A percentile compares a stretch with the other conserved stretches of the same genome.
phyloP scores from a whole-genome alignment of 2,888 invertebrate species.

The Philonicus albiceps region DNA sequence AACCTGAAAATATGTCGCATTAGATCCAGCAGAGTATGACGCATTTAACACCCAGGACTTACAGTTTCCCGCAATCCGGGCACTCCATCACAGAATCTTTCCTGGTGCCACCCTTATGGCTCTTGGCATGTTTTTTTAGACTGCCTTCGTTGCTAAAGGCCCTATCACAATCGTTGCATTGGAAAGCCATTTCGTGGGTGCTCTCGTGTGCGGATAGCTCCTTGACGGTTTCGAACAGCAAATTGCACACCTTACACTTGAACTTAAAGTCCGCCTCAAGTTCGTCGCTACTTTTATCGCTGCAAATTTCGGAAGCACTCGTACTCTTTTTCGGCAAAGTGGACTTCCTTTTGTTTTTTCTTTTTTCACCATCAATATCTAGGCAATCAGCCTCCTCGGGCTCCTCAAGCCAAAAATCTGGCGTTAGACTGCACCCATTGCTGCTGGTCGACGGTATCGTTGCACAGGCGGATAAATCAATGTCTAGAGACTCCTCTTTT shows the following conservation, averaged over 20 bases:
- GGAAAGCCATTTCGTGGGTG: constrained; percentile 57
- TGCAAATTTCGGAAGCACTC: background rate
- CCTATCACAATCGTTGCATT: constrained; percentile 58
- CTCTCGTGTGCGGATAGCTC: constrained; percentile 53
- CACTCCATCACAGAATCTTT: constrained; percentile 62
- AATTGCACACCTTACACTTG: constrained; percentile 60
- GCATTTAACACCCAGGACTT: constrained; percentile 40
- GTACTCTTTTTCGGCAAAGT: background rate
- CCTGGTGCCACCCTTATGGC: constrained; percentile 58
- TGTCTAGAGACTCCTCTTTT: constrained; percentile 62
- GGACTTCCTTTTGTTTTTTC: background rate
- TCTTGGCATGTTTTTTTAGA: constrained; percentile 59
- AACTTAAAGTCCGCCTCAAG: constrained; percentile 49
- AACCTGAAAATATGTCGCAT: constrained; percentile 53
- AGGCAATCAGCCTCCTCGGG: background rate
- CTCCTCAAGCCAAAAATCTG: constrained; percentile 57
- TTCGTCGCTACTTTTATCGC: background rate
- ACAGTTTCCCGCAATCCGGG: constrained; percentile 63
- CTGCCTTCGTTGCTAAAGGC: constrained; percentile 58
- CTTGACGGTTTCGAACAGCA: constrained; percentile 26
- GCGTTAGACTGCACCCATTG: constrained; percentile 51
- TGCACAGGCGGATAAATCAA: constrained; percentile 60
- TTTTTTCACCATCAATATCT: background rate
- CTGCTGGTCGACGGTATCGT: constrained; percentile 58
- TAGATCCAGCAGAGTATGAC: background rate